Conservation (phyloP, 2,888 invertebrate species). For the Caenorhabditis becei region DNA sequence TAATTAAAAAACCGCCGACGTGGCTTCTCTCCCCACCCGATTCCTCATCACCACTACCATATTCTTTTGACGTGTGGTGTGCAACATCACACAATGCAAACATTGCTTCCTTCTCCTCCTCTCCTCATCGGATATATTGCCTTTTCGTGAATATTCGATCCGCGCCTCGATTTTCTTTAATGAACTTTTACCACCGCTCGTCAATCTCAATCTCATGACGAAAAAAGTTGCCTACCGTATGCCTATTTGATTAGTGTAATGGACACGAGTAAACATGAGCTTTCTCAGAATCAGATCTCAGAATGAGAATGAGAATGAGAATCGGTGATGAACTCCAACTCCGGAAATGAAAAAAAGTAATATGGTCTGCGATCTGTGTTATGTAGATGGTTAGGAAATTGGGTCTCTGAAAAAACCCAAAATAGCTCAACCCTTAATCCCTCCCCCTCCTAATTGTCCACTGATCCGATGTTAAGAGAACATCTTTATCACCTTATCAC, state of each 20-base stretch:
- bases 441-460: conserved; percentile 8
- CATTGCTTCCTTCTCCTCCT: conserved; percentile 47
- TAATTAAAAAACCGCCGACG: conserved; percentile 40
- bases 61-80: conserved; percentile 56
- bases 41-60: conserved; percentile 47
- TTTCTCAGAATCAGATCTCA: too few species aligned
- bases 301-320: too few species aligned
- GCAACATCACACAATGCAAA: conserved; percentile 62
- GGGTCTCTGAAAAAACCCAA: too few species aligned
- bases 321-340: conserved; percentile 2
- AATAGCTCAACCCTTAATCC: not conserved
- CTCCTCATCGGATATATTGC: conserved; percentile 27
- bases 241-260: conserved; percentile 16
- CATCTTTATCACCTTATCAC: conserved; percentile 32
- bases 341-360: too few species aligned
- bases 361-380: too few species aligned
- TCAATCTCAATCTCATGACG: not conserved
- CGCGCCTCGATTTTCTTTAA: conserved; percentile 26
- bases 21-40: not conserved
- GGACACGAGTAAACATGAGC: too few species aligned
- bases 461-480: not conserved
- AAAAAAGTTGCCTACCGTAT: not conserved
- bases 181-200: conserved; percentile 26
- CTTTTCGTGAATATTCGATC: conserved; percentile 21
- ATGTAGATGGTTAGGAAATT: too few species aligned